Evolutionary conservation across 2,797 vertebrate species (phyloP), one percentile per base, ranked within the genome.

Genomic region (Myotis myotis): DNA sequence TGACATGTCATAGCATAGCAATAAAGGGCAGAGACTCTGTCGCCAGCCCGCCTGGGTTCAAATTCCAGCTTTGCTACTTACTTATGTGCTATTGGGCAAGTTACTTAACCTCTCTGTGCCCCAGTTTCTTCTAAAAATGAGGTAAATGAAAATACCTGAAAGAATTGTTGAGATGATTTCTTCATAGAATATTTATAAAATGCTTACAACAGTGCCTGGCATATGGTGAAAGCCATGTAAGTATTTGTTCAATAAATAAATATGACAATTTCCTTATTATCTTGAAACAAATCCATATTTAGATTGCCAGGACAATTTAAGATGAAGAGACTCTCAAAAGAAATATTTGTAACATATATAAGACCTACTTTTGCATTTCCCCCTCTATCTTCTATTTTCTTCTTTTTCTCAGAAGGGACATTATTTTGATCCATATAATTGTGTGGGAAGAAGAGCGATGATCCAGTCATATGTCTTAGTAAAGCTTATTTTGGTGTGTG

Each of bases 211-310:
- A 28, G 72, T 41, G 36, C 8, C 49, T 36, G 23, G 55, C 8
- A 36, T 30, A 57, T 55, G 19, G 78, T 38, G 72, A 79, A 87
- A 87, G 30, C 2, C 9, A 30, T 79, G 3, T 30, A 55, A 10
- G 8, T 83, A 60, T 80, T 91, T 38, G 17, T 79, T 87, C 28
- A 84, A 68, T 36, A 88, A n/a, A 44, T 72, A 79, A 74, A 64
- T 38, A 33, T 41, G 57, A 85, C 10, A 1, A 5, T 82, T 89
- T 86, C 64, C 66, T 76, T 33, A 53, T 53, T 53, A 81, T 28
- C 55, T 86, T 76, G 33, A 81, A 75, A 89, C 80, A 86, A 92
- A 15, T 94, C 20, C 16, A 62, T 68, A 33, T 86, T 81, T 92
- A 62, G 16, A 41, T 57, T 49, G 75, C 71, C 49, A 60, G 22